phyloP scores from a whole-genome alignment of 53 echinoderm and acorn worm species.

The Echinometra lucunter region DNA sequence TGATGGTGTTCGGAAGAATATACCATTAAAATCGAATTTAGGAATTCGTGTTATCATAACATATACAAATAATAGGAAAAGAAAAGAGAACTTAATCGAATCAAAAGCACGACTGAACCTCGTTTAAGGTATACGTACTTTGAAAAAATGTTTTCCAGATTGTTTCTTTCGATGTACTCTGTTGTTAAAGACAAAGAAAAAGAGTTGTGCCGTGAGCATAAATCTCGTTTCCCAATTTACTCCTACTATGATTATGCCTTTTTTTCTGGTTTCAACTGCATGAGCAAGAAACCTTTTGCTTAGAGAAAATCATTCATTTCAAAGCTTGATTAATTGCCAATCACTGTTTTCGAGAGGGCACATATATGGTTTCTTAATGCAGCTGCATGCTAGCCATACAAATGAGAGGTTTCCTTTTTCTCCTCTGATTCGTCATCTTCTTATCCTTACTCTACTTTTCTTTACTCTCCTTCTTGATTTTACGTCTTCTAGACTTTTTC shows the following conservation, averaged over 20 bases:
- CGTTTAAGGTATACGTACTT: background rate
- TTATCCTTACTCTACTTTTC: background rate
- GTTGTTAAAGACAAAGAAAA: background rate
- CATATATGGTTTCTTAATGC: background rate
- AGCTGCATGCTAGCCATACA: background rate
- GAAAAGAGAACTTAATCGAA: too few relatives aligned
- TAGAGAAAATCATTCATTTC: background rate
- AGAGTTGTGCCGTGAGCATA: background rate
- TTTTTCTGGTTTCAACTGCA: background rate
- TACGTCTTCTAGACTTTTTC: background rate
- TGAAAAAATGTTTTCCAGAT: background rate
- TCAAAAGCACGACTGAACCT: too few relatives aligned
- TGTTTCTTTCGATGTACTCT: background rate
- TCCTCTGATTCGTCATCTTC: background rate
- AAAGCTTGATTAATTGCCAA: background rate
- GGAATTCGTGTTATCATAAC: too few relatives aligned
- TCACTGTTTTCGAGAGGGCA: background rate
- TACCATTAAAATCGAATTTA: too few relatives aligned
- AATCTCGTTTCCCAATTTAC: background rate
- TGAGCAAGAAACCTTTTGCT: background rate
- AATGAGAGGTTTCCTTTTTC: background rate
- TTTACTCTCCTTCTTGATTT: background rate
- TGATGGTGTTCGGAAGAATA: too few relatives aligned
- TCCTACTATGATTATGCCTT: background rate
- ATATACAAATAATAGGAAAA: too few relatives aligned